These are phyloP conservation scores for Nematostella vectensis DNA, from an alignment of 92 coral and sea anemone species.

Conservation along the genomic window DNA sequence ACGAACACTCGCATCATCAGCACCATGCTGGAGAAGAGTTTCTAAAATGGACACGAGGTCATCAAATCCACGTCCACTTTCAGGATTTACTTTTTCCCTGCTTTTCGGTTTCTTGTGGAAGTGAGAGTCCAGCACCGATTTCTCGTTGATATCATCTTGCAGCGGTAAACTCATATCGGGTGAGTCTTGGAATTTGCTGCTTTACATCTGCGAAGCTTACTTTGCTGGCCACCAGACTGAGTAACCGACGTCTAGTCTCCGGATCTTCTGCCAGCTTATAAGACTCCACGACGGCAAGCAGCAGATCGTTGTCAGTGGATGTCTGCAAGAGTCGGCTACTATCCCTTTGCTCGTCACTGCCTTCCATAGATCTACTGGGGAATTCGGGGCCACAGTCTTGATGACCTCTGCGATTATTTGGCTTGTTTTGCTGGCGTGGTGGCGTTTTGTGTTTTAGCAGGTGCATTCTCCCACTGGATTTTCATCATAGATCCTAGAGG, in stretches of 20 bases:
- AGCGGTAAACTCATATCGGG: conserved; percentile 30
- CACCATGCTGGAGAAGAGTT: conserved; percentile 18
- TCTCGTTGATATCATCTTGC: no score
- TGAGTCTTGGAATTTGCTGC: conserved; percentile 22
- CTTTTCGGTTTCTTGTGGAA: conserved; percentile 5
- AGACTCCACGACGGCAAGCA: conserved; percentile 26
- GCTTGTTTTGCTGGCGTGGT: conserved; percentile 2
- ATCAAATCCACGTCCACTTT: conserved; percentile 22
- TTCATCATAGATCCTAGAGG: not conserved
- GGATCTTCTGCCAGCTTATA: conserved; percentile 33
- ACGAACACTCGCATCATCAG: conserved; percentile 4
- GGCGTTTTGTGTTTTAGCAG: conserved; percentile 5
- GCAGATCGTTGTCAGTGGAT: conserved; percentile 11
- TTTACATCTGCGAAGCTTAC: conserved; percentile 17
- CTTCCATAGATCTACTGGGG: conserved; percentile 25
- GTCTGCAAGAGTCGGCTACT: not conserved
- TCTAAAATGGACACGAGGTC: conserved; percentile 10
- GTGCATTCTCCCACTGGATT: conserved; percentile 4
- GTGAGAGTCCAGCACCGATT: no score
- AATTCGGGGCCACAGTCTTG: conserved; percentile 16
- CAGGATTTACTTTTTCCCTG: conserved; percentile 23
- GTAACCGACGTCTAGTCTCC: conserved; percentile 26
- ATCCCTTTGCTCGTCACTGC: conserved; percentile 10
- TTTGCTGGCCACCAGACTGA: conserved; percentile 31
- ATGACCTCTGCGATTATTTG: conserved; percentile 8